Evolutionary conservation across 1,140 invertebrate genomes (phyloP).

Genomic region (Frieseomelitta varia): DNA sequence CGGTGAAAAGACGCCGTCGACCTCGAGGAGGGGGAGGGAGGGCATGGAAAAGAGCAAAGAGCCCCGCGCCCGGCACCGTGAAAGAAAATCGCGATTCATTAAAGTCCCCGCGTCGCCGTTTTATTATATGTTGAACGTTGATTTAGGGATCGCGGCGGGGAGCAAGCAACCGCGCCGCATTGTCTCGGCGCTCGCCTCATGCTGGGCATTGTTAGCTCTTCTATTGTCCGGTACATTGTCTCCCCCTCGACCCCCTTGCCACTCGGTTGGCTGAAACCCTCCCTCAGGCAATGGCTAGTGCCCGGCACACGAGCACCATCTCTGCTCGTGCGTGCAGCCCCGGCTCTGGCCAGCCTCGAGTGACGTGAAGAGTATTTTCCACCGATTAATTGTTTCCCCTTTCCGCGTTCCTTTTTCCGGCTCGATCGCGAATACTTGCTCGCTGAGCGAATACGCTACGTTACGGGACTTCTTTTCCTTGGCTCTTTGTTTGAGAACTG

Average conservation of each 20-base stretch:
- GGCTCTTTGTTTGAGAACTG: too few relatives aligned
- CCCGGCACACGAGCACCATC: slow-evolving; percentile 18
- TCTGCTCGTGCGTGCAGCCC: slow-evolving; percentile 36
- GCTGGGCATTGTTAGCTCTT: slow-evolving; percentile 76
- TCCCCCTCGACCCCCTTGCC: slow-evolving; percentile 3
- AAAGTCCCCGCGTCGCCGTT: slow-evolving; percentile 72
- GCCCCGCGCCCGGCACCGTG: slow-evolving; percentile 5
- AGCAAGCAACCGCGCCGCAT: slow-evolving; percentile 67
- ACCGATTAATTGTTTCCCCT: slow-evolving; percentile 57
- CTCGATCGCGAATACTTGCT: not conserved
- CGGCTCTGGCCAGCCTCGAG: slow-evolving; percentile 24
- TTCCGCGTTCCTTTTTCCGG: slow-evolving; percentile 43
- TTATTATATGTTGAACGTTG: slow-evolving; percentile 80
- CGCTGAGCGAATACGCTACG: not conserved
- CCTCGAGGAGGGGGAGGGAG: too few relatives aligned
- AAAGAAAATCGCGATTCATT: slow-evolving; percentile 76
- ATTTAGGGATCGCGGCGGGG: slow-evolving; percentile 75
- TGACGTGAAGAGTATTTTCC: slow-evolving; percentile 54
- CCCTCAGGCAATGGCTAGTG: slow-evolving; percentile 40
- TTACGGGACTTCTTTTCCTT: not conserved
- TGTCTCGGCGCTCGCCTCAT: slow-evolving; percentile 76
- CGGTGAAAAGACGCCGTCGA: slow-evolving; percentile 46
- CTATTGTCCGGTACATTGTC: slow-evolving; percentile 72
- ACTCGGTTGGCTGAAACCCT: slow-evolving; percentile 26
- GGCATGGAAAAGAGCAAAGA: not conserved